Evolutionary conservation across 1,140 invertebrate genomes (phyloP), one percentile per base, ranked within the genome.

Genomic region (Drosophila santomea): DNA sequence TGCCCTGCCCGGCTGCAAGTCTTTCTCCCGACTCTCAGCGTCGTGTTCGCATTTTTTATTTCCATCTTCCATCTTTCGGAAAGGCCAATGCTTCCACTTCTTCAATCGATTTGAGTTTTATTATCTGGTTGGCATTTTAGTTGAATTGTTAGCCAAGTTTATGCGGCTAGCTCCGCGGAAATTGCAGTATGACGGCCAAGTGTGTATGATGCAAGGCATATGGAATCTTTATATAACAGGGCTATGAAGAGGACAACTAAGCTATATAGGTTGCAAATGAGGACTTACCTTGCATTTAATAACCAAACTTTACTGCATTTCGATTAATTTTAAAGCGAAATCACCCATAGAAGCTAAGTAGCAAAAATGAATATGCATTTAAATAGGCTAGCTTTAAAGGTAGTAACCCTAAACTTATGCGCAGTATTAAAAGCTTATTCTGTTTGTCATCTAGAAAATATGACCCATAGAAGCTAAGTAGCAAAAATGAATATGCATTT

Each of bases 51-150:
- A 86, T 67, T 85, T 78, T 77, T 69, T 39, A 81, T 85, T 85
- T 85, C 68, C 82, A 85, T 85, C 82, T 85, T 74, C 50, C 64
- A 79, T 72, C 68, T 58, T 50, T 73, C 58, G 45, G 58, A 50
- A 32, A 48, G 59, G 36, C 56, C 47, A 54, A 54, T 66, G 56
- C 62, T 50, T 80, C 48, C 45, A 61, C 59, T 77, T 73, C 80
- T 73, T 57, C 77, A 66, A 68, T 84, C 74, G 78, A 82, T 86
- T 86, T 86, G 71, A 74, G 67, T 78, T 85, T 85, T 83, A 89
- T 89, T 88, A 89, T 88, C 83, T 89, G 78, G 84, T 78, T 88
- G 83, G 83, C 83, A 88, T 88, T 88, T 88, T 80, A 88, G 84
- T 88, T 88, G 79, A 88, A 88, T 88, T 88, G 79, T 81, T 83